Evolutionary conservation across 2,888 invertebrate species (phyloP).

Genomic region (Microplitis deprimator): DNA sequence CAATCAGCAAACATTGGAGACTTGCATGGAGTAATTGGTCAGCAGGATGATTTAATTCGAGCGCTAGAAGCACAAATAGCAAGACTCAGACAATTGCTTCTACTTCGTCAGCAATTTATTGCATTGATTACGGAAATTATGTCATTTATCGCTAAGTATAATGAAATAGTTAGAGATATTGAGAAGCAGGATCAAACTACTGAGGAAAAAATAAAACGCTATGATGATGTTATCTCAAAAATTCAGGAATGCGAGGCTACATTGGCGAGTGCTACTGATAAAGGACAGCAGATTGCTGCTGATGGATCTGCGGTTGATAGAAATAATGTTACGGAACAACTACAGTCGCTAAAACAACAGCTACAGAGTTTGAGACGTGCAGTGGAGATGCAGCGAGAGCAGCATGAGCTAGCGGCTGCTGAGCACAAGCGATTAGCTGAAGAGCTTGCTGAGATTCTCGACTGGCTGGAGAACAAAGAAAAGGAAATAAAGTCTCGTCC

Average conservation of each 20-base stretch:
- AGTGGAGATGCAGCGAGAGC: constrained; percentile 88
- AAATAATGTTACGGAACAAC: constrained; percentile 88
- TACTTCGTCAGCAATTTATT: constrained; percentile 90
- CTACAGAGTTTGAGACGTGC: constrained; percentile 83
- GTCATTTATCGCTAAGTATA: constrained; percentile 89
- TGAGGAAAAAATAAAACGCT: constrained; percentile 89
- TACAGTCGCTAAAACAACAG: constrained; percentile 90
- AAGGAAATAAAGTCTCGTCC: constrained; percentile 87
- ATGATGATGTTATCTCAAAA: constrained; percentile 87
- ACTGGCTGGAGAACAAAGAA: constrained; percentile 88
- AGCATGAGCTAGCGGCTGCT: constrained; percentile 89
- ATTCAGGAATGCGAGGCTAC: constrained; percentile 93
- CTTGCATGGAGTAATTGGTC: constrained; percentile 82
- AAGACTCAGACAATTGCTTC: constrained; percentile 82
- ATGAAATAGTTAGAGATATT: constrained; percentile 87
- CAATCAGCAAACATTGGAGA: constrained; percentile 85
- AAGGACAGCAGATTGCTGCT: constrained; percentile 92
- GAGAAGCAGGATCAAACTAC: constrained; percentile 87
- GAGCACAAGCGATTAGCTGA: constrained; percentile 89
- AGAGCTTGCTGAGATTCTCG: constrained; percentile 86
- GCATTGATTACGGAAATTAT: constrained; percentile 89
- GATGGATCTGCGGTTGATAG: constrained; percentile 91
- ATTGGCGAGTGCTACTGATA: constrained; percentile 89
- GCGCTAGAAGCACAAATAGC: constrained; percentile 90
- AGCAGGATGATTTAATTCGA: constrained; percentile 89